A percentile compares a stretch with the other conserved stretches of the same genome.
Evolutionary conservation across 2,797 vertebrate species (phyloP).

Genomic region (Myripristis jacobus): DNA sequence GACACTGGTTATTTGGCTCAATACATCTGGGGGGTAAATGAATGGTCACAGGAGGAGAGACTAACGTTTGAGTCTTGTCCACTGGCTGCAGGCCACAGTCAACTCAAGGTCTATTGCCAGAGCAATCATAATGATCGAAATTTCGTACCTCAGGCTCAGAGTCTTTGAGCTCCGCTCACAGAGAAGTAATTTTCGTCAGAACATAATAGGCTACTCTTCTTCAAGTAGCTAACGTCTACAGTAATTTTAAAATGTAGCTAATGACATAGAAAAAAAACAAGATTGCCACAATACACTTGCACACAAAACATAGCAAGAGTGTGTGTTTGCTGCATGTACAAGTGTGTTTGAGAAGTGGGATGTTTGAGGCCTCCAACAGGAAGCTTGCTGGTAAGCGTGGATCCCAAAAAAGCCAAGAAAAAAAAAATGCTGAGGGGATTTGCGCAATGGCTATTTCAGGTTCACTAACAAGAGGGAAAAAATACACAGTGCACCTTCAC

Average conservation of each 20-base stretch:
- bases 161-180: conserved; percentile 12
- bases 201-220: conserved; percentile 34
- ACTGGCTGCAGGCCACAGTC: conserved; percentile 7
- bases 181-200: conserved; percentile 34
- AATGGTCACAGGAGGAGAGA: conserved; percentile 24
- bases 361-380: conserved; percentile 28
- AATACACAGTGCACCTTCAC: conserved; percentile 53
- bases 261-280: background rate
- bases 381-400: conserved; percentile 40
- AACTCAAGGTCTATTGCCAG: background rate
- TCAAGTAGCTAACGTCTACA: conserved; percentile 27
- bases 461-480: conserved; percentile 32
- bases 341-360: conserved; percentile 37
- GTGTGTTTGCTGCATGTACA: conserved; percentile 20
- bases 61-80: background rate
- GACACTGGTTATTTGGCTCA: conserved; percentile 54
- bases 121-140: conserved; percentile 10
- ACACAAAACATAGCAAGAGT: conserved; percentile 33
- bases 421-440: conserved; percentile 40
- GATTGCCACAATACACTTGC: conserved; percentile 38
- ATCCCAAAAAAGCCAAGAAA: conserved; percentile 10
- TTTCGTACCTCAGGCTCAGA: conserved; percentile 37
- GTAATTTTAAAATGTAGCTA: conserved; percentile 11
- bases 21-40: conserved; percentile 33
- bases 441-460: conserved; percentile 34